Conservation (phyloP, 2,113 vertebrate species). For the Oenanthe oenanthe region DNA sequence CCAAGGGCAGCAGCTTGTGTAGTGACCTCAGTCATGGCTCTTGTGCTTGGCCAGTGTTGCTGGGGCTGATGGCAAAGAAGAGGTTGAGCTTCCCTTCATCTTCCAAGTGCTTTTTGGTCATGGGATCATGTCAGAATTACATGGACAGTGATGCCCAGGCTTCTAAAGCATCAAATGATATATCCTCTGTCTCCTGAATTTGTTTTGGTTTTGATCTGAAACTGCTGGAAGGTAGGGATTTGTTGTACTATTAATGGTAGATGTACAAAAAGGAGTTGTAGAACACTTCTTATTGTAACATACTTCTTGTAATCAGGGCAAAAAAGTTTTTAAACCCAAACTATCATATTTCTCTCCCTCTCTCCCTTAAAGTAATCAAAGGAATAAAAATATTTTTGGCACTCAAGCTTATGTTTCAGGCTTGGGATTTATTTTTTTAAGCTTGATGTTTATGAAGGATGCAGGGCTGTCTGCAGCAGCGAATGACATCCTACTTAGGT, state of each 20-base stretch:
- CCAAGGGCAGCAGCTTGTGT: background rate
- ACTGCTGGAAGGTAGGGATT: background rate
- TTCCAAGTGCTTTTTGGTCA: background rate
- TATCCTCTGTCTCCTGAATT: background rate
- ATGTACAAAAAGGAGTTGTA: background rate
- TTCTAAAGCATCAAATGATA: rapidly evolving
- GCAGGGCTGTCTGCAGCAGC: background rate
- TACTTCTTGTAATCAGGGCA: background rate
- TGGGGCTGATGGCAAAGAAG: background rate
- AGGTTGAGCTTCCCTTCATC: background rate
- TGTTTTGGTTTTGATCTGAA: background rate
- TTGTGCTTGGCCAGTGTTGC: background rate
- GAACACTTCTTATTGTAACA: background rate
- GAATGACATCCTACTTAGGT: background rate
- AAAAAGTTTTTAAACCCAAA: background rate
- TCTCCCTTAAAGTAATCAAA: background rate
- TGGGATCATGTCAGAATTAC: background rate
- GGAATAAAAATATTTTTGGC: background rate
- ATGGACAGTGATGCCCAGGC: background rate
- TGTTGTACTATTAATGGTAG: background rate
- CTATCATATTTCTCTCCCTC: background rate
- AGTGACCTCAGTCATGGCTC: rapidly evolving
- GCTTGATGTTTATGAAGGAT: background rate
- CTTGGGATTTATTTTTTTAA: background rate
- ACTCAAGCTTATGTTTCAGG: background rate